These are phyloP conservation scores for Amphipyra berbera DNA, from an alignment of 2,888 invertebrate species.

Conservation along the genomic window DNA sequence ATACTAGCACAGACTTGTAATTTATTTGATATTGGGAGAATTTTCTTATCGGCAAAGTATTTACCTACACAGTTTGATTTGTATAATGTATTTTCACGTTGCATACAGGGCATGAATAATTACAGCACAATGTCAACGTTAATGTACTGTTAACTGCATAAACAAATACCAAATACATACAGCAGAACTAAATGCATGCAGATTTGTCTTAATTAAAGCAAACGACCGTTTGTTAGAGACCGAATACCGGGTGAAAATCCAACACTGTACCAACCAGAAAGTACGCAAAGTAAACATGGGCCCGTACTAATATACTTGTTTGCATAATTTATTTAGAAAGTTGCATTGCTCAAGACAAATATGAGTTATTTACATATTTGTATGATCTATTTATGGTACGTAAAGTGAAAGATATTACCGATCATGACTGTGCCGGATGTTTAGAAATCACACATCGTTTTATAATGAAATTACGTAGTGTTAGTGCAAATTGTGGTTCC, in stretches of 20 bases:
- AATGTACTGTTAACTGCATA: constrained; percentile 6
- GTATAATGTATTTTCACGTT: not conserved
- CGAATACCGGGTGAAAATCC: constrained; percentile 32
- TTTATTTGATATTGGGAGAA: no score
- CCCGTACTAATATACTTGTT: constrained; percentile 37
- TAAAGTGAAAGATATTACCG: constrained; percentile 47
- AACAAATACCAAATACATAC: not conserved
- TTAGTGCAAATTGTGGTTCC: constrained; percentile 17
- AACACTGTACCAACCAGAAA: constrained; percentile 30
- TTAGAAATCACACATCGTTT: constrained; percentile 32
- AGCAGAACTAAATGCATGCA: constrained; percentile 14
- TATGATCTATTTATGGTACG: constrained; percentile 49
- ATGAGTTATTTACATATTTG: constrained; percentile 47
- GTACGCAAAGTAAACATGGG: constrained; percentile 39
- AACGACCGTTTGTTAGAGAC: constrained; percentile 18
- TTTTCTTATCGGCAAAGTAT: no score
- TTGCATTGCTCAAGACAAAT: constrained; percentile 48
- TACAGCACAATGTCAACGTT: not conserved
- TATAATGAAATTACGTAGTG: constrained; percentile 39
- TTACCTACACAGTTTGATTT: not conserved
- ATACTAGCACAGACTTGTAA: no score
- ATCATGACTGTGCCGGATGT: constrained; percentile 39
- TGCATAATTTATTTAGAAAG: constrained; percentile 59
- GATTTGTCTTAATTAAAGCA: constrained; percentile 46
- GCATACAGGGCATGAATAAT: not conserved